Evolutionary conservation across 1,140 invertebrate species (phyloP).

Genomic region (Macrocentrus cingulum): DNA sequence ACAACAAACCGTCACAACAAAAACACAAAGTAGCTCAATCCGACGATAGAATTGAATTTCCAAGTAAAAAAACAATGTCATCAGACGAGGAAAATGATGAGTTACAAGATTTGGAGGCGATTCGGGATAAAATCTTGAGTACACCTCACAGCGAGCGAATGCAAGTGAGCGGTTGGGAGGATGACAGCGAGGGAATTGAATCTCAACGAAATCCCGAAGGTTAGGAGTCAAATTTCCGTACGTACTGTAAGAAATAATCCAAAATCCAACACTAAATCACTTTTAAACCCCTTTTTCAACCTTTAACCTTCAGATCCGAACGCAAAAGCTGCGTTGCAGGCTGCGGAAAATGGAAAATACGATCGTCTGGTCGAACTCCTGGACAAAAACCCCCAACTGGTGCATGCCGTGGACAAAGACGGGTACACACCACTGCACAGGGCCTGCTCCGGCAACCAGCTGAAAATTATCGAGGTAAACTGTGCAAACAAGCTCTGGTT

Average conservation of each 20-base stretch:
- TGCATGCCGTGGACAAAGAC: conserved; percentile 79
- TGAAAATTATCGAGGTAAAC: conserved; percentile 71
- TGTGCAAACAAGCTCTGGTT: not conserved
- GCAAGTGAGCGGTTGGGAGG: conserved; percentile 61
- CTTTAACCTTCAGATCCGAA: conserved; percentile 61
- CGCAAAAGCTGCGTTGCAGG: conserved; percentile 73
- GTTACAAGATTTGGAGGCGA: conserved; percentile 43
- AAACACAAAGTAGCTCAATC: too few relatives aligned
- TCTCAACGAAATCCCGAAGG: conserved; percentile 56
- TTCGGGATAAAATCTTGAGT: conserved; percentile 47
- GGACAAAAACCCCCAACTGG: conserved; percentile 62
- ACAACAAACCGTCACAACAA: too few relatives aligned
- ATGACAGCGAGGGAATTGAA: conserved; percentile 59
- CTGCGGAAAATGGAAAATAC: conserved; percentile 79
- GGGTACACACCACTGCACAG: conserved; percentile 89
- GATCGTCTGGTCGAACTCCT: conserved; percentile 66
- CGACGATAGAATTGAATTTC: too few relatives aligned
- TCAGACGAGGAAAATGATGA: conserved; percentile 52
- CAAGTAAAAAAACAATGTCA: conserved; percentile 42
- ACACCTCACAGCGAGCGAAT: conserved; percentile 44
- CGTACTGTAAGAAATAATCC: not conserved
- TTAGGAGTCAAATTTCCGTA: conserved; percentile 38
- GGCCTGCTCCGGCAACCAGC: conserved; percentile 88
- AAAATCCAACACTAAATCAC: not conserved
- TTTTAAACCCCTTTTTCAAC: too few relatives aligned